Evolutionary conservation across 2,113 vertebrate species (phyloP), one percentile per base, ranked within the genome.

Genomic region (Meleagris gallopavo): DNA sequence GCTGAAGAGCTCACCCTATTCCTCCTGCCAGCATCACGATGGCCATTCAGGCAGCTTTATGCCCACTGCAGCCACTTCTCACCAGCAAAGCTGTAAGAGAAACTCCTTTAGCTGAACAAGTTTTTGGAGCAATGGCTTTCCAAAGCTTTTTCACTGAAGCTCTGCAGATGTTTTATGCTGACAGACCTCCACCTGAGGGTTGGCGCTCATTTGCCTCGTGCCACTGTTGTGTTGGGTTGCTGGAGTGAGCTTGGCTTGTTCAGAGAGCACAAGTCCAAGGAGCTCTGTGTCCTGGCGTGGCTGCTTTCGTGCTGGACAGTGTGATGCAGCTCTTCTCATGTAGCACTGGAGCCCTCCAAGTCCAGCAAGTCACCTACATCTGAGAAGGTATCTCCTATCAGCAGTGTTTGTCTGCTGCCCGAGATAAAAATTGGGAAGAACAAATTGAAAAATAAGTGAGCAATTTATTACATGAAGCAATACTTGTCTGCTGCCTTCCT

Each of bases 391-490:
- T 48, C 88, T 83, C 30, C 2, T 46, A 77, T 93, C 83, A 86
- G 94, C 80, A 72, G 55, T 84, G 95, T 82, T 94, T 92, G 72
- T 83, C 65, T 78, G 54, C 92, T 95, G 90, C 86, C 77, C 83
- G 65, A 94, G 96, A 93, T 94, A 86, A 92, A 94, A 93, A 91
- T 94, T 93, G 75, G 86, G 92, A 87, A 93, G 94, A 95, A 94
- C 89, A 96, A 93, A 95, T 90, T 89, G 94, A 90, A 93, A 95
- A 90, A 88, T 94, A 96, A 96, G 89, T 82, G 88, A 94, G 83
- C 62, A 86, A 86, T 94, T 95, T 93, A 75, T 93, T 97, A 90
- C 57, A 70, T 1, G 13, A 75, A 90, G 43, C 83, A 90, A 43
- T 81, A 48, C 88, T 72, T 93, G 92, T 92, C 90, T 72, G 61